phyloP scores from a whole-genome alignment of 2,797 vertebrate species.

The Gallinago solitaria region DNA sequence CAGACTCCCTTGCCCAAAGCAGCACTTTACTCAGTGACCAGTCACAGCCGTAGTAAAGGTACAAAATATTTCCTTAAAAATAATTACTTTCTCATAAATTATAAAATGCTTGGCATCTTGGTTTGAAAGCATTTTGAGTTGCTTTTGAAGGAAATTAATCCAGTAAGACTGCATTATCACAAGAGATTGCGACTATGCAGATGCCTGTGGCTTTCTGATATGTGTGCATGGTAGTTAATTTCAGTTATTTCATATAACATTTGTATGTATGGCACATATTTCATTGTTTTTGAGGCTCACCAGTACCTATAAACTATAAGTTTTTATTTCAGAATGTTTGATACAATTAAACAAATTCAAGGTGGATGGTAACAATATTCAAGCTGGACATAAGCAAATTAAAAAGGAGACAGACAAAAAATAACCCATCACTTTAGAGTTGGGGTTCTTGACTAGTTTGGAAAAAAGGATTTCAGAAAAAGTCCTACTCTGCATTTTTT shows the following conservation, averaged over 20 bases:
- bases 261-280: background rate
- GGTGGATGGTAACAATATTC: background rate
- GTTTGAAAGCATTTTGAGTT: background rate
- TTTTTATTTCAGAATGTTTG: conserved; percentile 3
- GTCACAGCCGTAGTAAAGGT: background rate
- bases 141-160: background rate
- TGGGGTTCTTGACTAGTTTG: conserved; percentile 36
- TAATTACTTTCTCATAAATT: background rate
- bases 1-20: background rate
- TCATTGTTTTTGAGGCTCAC: background rate
- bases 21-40: background rate
- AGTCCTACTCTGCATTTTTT: conserved; percentile 66
- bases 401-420: conserved; percentile 6
- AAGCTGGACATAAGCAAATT: background rate
- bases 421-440: background rate
- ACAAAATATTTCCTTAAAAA: background rate
- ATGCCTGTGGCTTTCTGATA: background rate
- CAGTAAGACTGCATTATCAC: background rate
- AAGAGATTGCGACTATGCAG: background rate
- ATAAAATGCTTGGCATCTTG: background rate
- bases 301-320: background rate
- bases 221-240: background rate
- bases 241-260: background rate
- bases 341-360: background rate
- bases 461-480: conserved; percentile 61